Evolutionary conservation across 2,888 invertebrate genomes (phyloP), one percentile per base, ranked within the genome.

Genomic region (Agriopis leucophaearia): DNA sequence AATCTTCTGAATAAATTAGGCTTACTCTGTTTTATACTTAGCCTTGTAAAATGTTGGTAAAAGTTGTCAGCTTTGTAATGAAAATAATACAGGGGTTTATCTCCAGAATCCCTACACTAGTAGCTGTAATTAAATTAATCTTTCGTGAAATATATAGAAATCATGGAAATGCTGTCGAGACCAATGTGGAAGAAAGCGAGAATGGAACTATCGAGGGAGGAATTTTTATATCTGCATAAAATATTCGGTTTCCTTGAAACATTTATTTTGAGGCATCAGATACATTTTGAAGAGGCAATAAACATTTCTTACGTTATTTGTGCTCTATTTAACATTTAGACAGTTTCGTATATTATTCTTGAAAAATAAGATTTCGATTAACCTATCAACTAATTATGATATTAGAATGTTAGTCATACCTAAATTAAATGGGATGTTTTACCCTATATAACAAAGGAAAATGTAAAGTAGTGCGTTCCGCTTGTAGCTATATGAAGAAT

Each of bases 141-240:
- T 80, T 64, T 75, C 72, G 79, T 76, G 77, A 83, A 81, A 83
- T 82, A 82, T 79, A 82, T 80, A 78, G 76, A 78, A 82, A 83
- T 81, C 81, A 84, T 81, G 83, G 84, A 84, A 86, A 85, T 85
- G 80, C 81, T 82, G 84, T 82, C 81, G 81, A 77, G 77, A 75
- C 72, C 74, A 75, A 74, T 78, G 78, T 60, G 72, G 66, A 71
- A 73, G 77, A 74, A 74, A 72, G 81, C 73, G 78, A 73, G 77
- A 81, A 78, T 69, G 73, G 74, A 82, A 84, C 81, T 82, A 85
- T 81, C 75, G 76, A 68, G 75, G 74, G 76, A 74, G 75, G 74
- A 60, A 67, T 75, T 80, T 83, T 78, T 80, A 83, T 80, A 80
- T 78, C 79, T 75, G 74, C 73, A 77, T 80, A 76, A 80, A 80